phyloP scores from a whole-genome alignment of 2,797 vertebrate species.

The Buphagus erythrorhynchus region DNA sequence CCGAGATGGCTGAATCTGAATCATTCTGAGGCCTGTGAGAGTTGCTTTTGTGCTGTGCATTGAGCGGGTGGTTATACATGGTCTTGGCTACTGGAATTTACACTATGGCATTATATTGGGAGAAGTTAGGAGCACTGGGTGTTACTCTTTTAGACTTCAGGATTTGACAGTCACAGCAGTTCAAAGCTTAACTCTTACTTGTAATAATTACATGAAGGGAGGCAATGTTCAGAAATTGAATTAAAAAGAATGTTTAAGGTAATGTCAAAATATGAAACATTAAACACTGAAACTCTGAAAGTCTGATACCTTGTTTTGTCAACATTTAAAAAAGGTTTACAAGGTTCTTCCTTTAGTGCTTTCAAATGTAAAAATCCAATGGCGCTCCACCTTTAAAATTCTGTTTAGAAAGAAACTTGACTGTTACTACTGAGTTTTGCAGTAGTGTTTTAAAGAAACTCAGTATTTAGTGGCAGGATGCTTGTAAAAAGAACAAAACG shows the following conservation, averaged over 20 bases:
- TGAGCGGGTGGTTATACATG: rapidly evolving
- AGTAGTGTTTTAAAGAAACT: neutral
- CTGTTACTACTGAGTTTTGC: neutral
- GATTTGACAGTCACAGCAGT: neutral
- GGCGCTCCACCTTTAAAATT: neutral
- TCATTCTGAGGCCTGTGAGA: neutral
- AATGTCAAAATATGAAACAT: neutral
- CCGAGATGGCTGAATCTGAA: neutral
- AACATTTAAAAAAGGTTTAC: neutral
- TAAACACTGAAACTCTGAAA: neutral
- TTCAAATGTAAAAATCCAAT: neutral
- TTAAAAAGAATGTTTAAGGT: neutral
- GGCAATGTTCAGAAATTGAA: neutral
- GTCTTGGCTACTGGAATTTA: neutral
- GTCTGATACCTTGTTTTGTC: neutral
- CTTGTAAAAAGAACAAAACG: neutral
- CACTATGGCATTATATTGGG: neutral
- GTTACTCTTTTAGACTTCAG: neutral
- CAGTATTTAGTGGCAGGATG: neutral
- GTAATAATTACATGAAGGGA: neutral
- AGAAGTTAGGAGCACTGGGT: neutral
- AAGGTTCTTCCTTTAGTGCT: neutral
- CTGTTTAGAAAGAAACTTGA: neutral
- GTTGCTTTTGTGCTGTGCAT: neutral
- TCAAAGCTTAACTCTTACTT: neutral